Evolutionary conservation across 2,888 invertebrate genomes (phyloP).

Genomic region (Caenorhabditis sulstoni): DNA sequence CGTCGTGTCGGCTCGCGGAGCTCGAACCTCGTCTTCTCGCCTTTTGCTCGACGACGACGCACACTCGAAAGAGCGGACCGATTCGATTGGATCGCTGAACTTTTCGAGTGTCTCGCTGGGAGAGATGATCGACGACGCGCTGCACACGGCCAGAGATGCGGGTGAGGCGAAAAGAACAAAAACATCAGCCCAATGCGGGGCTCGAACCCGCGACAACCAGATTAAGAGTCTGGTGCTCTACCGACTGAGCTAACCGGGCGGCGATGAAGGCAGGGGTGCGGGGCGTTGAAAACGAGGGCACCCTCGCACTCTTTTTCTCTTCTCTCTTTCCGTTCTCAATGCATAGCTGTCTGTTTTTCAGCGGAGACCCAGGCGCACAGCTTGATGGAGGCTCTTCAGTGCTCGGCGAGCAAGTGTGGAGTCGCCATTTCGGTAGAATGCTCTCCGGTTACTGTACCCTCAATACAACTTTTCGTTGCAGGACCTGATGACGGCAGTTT

Average conservation of each 20-base stretch:
- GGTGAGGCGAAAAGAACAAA: slow-evolving; percentile 10
- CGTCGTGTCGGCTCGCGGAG: no score
- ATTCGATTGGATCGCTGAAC: slow-evolving; percentile 7
- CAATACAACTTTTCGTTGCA: not conserved
- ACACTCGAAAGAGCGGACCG: not conserved
- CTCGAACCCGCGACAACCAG: slow-evolving; percentile 80
- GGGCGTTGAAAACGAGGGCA: not conserved
- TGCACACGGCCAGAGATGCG: slow-evolving; percentile 41
- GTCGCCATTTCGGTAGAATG: slow-evolving; percentile 23
- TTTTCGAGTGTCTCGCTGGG: slow-evolving; percentile 24
- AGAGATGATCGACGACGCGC: slow-evolving; percentile 30
- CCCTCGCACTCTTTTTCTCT: not conserved
- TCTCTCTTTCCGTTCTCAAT: not conserved
- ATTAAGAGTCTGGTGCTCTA: slow-evolving; percentile 80
- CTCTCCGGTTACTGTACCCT: not conserved
- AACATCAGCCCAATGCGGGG: slow-evolving; percentile 76
- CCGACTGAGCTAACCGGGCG: slow-evolving; percentile 80
- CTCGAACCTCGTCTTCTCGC: no score
- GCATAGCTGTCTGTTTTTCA: slow-evolving; percentile 24
- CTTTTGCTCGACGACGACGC: no score
- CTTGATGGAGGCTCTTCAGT: slow-evolving; percentile 28
- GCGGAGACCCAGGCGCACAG: slow-evolving; percentile 3
- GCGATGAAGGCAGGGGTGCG: slow-evolving; percentile 1
- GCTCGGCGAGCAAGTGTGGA: slow-evolving; percentile 37
- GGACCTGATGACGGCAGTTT: slow-evolving; percentile 42